phyloP scores from a whole-genome alignment of 2,888 invertebrate genomes.

The Asteroscopus sphinx region DNA sequence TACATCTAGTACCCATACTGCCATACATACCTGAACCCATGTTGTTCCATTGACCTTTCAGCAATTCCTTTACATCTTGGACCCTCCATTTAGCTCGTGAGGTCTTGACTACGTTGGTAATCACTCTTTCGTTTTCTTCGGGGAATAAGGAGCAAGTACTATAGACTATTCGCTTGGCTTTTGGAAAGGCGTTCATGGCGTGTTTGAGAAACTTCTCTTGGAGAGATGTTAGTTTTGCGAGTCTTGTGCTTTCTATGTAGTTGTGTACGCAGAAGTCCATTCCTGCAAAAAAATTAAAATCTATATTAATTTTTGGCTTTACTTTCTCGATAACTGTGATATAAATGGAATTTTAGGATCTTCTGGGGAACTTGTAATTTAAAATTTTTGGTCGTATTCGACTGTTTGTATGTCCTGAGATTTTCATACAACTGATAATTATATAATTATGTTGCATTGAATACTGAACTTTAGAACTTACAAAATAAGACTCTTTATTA shows the following conservation, averaged over 20 bases:
- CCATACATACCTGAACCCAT: slow-evolving; percentile 91
- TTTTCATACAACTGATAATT: too few species aligned
- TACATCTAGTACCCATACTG: slow-evolving; percentile 92
- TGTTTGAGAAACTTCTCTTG: slow-evolving; percentile 96
- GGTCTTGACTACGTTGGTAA: slow-evolving; percentile 92
- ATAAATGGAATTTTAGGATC: too few species aligned
- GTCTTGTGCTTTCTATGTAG: slow-evolving; percentile 85
- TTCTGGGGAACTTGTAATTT: too few species aligned
- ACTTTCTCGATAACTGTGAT: too few species aligned
- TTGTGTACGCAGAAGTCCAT: slow-evolving; percentile 84
- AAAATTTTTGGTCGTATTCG: too few species aligned
- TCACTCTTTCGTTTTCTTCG: slow-evolving; percentile 98
- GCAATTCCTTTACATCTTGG: slow-evolving; percentile 89
- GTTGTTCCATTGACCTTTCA: slow-evolving; percentile 92
- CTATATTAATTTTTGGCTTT: too few species aligned
- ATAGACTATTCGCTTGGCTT: slow-evolving; percentile 96
- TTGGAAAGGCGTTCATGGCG: slow-evolving; percentile 95
- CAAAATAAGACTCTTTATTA: slow-evolving; percentile 64
- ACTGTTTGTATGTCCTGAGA: too few species aligned
- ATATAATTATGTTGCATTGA: neutral
- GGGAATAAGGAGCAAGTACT: slow-evolving; percentile 98
- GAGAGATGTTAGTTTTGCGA: slow-evolving; percentile 92
- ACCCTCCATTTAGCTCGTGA: slow-evolving; percentile 90
- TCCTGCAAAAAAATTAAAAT: slow-evolving; percentile 61
- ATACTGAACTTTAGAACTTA: neutral